phyloP scores from a whole-genome alignment of 2,797 vertebrate species.

The Gymnoscopelus braueri region DNA sequence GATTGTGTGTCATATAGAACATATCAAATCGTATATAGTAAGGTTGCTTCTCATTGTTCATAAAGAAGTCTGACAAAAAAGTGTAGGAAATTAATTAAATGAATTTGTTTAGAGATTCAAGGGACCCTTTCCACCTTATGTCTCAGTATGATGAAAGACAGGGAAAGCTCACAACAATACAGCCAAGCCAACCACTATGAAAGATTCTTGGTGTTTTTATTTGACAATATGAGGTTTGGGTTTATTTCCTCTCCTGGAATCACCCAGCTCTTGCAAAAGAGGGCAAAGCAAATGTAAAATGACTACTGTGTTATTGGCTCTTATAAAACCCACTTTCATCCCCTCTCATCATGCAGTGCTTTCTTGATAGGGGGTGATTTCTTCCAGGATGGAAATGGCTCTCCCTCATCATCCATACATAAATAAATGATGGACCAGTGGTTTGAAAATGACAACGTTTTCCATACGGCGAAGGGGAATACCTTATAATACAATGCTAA shows the following conservation, averaged over 20 bases:
- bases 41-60: constrained; percentile 14
- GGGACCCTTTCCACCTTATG: constrained; percentile 9
- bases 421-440: constrained; percentile 40
- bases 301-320: constrained; percentile 43
- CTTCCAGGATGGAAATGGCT: constrained; percentile 44
- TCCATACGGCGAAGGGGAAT: constrained; percentile 37
- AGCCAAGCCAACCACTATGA: no score
- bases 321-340: constrained; percentile 30
- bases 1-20: no score
- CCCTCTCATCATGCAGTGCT: constrained; percentile 8
- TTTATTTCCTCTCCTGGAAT: constrained; percentile 25
- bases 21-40: not conserved
- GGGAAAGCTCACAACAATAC: not conserved
- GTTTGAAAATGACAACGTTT: constrained; percentile 34
- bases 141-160: constrained; percentile 24
- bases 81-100: constrained; percentile 2
- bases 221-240: not conserved
- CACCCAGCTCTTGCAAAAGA: constrained; percentile 28
- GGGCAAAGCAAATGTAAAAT: constrained; percentile 26
- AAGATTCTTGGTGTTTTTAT: no score
- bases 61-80: constrained; percentile 31
- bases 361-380: not conserved
- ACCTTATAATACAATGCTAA: no score
- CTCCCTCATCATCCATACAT: constrained; percentile 33
- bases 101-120: constrained; percentile 40